Percentiles rank a stretch among this genome's conserved stretches.
Evolutionary conservation across 1,140 invertebrate species (phyloP).

Genomic region (Ericerus pela): DNA sequence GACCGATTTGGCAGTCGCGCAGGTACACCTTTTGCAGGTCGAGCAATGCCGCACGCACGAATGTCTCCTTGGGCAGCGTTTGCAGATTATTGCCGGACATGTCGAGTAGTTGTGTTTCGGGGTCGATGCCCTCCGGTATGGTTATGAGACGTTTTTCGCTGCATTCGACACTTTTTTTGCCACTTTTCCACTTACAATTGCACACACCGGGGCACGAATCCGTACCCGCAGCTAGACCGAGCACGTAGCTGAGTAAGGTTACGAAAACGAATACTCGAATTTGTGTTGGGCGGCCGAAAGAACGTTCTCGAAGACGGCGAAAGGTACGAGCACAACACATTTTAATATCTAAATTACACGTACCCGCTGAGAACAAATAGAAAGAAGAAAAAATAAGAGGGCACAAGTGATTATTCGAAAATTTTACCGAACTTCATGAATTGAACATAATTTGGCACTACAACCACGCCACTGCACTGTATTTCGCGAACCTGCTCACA

Average conservation of each 20-base stretch:
- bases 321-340: neutral
- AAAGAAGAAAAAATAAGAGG: no score
- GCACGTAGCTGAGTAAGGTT: neutral
- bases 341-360: no score
- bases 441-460: no score
- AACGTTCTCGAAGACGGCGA: neutral
- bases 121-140: conserved; percentile 65
- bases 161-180: conserved; percentile 81
- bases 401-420: no score
- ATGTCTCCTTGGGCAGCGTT: conserved; percentile 61
- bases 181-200: conserved; percentile 80
- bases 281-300: neutral
- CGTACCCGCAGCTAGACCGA: conserved; percentile 18
- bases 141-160: conserved; percentile 59
- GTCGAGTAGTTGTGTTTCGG: conserved; percentile 77
- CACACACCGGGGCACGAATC: conserved; percentile 59
- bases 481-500: no score
- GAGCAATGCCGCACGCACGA: conserved; percentile 57
- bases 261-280: neutral
- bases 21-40: conserved; percentile 76
- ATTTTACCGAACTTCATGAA: no score
- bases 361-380: no score
- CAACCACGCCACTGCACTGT: no score
- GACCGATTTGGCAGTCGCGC: conserved; percentile 60
- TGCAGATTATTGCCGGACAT: conserved; percentile 72